Base-by-base conservation (phyloP, 2,113 vertebrate genomes). In the Leucoraja erinaceus region DNA sequence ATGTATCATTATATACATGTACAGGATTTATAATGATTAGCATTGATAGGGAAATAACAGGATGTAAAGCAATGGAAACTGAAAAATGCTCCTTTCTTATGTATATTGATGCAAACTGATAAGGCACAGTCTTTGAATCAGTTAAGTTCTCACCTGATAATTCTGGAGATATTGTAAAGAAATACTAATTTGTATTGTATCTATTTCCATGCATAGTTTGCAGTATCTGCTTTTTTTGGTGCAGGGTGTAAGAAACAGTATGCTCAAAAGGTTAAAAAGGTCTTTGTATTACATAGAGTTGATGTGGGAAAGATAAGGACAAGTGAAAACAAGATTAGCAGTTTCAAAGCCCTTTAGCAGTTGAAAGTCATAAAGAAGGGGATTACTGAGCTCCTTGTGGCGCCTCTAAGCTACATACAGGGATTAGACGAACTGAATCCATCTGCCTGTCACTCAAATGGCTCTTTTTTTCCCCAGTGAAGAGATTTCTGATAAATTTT, bases 351-450 rank as follows among this genome's bases (percentile, higher is more conserved):
- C 90, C 90, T 91, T 91, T 91, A 91, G 66, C 68, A 91, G 90
- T 54, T 91, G 90, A 91, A 72, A 91, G 68, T 72, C 90, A 91
- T 91, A 91, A 91, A 91, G 66, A 54, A 91, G 38, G 68, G 18
- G 90, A 91, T 91, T 91, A 91, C 90, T 91, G 90, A 91, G 68
- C 66, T 72, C 68, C 90, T 72, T 91, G 68, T 74, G 68, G 90
- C 72, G 20, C 20, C 66, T 91, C 66, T 91, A 72, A 91, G 38
- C 68, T 54, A 91, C 68, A 14, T 72, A 91, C 70, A 74, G 68
- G 90, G 90, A 74, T 91, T 91, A 74, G 66, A 74, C 33, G 66
- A 91, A 91, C 68, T 91, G 68, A 74, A 72, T 91, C 88, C 70
- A 31, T 91, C 56, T 68, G n/a, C 33, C 90, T 91, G 90, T 91